Base-by-base conservation (phyloP, 1,140 invertebrate species). In the Micrasema minimum region DNA sequence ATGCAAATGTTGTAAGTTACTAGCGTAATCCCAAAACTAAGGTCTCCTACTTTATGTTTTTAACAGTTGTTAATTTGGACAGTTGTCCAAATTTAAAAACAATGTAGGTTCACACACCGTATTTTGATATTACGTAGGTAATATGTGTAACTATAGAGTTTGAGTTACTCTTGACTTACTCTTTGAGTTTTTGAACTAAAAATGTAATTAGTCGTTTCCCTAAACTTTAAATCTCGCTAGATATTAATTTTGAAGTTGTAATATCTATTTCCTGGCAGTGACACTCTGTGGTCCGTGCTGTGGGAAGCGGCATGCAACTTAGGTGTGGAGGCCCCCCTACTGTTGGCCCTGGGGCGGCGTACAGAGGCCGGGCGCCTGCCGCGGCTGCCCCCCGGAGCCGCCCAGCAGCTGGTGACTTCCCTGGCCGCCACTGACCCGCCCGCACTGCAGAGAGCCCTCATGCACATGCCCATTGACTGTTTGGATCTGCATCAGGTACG, bases 401-500 rank as follows among this genome's bases (percentile, higher is more conserved):
- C 69, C 7, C 74, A 75, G 61, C 26, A 16, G 31, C 61, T 75
- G n/a, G 74, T 75, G 6, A 23, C 70, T 18, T 35, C 68, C 10
- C 59, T 75, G 35, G 37, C 35, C 1, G 35, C 37, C 20, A 48
- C 20, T 41, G 73, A 75, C 59, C 66, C 74, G 2, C 66, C 51
- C 35, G 50, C 12, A 20, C 51, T 75, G 45, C 70, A 75, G 45
- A 75, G 69, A 22, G 74, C 70, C 0, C 64, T 75, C 22, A 43
- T 75, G 41, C 66, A 72, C 45, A 62, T 75, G 46, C 67, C 74
- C 11, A 35, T 75, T 37, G 70, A 72, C 57, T 72, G 70, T 23
- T 41, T 75, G 66, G 74, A 75, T 62, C 51, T 75, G 26, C 74
- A 75, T 53, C 74, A 75, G 64, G 74, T 75, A 62, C 23, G 20